Evolutionary conservation across 2,888 invertebrate species (phyloP).

Genomic region (Yponomeuta plumbellus): DNA sequence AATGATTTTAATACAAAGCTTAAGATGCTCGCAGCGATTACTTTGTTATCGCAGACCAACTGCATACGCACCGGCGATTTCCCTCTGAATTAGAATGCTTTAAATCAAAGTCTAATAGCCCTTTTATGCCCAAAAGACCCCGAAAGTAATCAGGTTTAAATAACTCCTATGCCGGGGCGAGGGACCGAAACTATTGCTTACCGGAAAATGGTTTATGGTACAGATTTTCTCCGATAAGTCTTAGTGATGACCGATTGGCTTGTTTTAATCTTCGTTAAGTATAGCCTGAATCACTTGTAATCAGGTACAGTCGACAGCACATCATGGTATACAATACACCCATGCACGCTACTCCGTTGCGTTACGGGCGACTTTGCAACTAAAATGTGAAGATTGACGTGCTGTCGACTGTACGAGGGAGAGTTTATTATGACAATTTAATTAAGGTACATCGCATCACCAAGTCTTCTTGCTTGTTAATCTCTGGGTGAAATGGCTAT

Average conservation of each 20-base stretch:
- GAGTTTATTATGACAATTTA: no score
- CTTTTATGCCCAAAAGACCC: background rate
- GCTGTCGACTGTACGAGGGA: no score
- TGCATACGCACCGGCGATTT: background rate
- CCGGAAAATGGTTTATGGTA: background rate
- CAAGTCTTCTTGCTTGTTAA: no score
- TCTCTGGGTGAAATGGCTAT: no score
- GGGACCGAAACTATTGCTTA: background rate
- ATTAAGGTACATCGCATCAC: no score
- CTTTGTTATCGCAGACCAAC: background rate
- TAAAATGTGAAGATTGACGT: no score
- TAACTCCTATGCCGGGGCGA: background rate
- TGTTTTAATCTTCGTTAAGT: background rate
- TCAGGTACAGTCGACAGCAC: no score
- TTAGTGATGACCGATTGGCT: background rate
- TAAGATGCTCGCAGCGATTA: background rate
- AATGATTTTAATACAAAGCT: conserved; percentile 2
- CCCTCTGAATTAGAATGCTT: background rate
- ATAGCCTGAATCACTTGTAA: no score
- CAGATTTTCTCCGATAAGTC: background rate
- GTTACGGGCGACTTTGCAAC: no score
- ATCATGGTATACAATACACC: no score
- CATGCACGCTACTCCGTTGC: no score
- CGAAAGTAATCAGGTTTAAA: background rate
- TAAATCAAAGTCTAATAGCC: background rate